Base-by-base conservation (phyloP, 2,888 invertebrate genomes). In the Epistrophe eligans region DNA sequence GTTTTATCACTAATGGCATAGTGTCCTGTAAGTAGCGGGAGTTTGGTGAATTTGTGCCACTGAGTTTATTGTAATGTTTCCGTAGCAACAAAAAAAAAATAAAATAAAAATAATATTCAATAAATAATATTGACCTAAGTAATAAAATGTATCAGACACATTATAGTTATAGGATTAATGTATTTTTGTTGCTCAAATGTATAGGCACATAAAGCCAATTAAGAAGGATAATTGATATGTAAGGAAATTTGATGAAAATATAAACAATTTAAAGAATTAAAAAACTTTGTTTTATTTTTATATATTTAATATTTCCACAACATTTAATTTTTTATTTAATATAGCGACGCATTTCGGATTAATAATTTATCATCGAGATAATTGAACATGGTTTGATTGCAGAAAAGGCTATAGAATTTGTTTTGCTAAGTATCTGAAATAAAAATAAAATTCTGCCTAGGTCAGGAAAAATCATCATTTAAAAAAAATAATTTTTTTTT, bases 41-140 rank as follows among this genome's bases (percentile, higher is more conserved):
- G 43, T 13, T 48, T 66, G 17, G 66, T 35, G 17, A 15, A 17
- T 35, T 50, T 67, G 1, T 67, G 50, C 35, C 50, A 35, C 38
- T 67, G 50, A 67, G 13, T 66, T 66, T 35, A 67, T 50, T 50
- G 50, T 50, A 19, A 13, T 11, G 48, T 66, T 66, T 48, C 17
- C 19, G 13, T 17, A 38, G 6, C 19, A 45, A 13, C n/a, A 17
- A 32, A n/a, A 24, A 11, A 32, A 11, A 28, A 6, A 19, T 15
- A 9, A n/a, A 43, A 62, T 43, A 11, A 48, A 13, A 17, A 50
- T 50, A 17, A 50, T 50, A 67, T 67, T 50, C 48, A 67, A 35
- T 67, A 67, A 67, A 38, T 67, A 50, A 50, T 67, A 50, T 50
- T 67, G 67, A 50, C 35, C 67, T 35, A 38, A 67, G 67, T 50